These are phyloP conservation scores for Rhingia campestris DNA, from an alignment of 2,888 invertebrate genomes.

Conservation along the genomic window DNA sequence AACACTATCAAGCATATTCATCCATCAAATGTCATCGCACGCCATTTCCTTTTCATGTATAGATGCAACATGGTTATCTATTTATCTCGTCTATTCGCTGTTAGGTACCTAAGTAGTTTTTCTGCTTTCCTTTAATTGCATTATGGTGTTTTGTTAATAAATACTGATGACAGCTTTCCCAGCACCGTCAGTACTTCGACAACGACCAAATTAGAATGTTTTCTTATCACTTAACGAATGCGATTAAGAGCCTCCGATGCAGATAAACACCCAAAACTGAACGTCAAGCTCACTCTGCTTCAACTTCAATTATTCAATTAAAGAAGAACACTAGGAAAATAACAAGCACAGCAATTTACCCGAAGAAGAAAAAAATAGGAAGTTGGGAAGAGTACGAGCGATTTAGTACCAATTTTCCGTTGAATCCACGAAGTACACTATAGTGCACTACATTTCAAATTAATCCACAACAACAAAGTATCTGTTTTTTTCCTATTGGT, in stretches of 20 bases:
- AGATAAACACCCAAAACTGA: constrained; percentile 60
- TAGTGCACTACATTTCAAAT: constrained; percentile 10
- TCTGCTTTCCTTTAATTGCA: constrained; percentile 1
- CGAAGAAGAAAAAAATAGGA: constrained; percentile 33
- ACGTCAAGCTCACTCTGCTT: constrained; percentile 48
- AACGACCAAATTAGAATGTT: constrained; percentile 22
- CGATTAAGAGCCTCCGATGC: constrained; percentile 43
- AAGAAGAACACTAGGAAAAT: constrained; percentile 45
- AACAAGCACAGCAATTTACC: constrained; percentile 39
- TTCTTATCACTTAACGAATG: constrained; percentile 60
- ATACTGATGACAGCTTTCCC: constrained; percentile 16
- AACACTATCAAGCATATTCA: too few species aligned
- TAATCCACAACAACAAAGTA: not conserved
- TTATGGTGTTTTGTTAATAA: constrained; percentile 28
- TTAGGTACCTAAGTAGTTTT: not conserved
- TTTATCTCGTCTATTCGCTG: not conserved
- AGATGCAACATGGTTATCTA: not conserved
- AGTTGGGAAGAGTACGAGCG: constrained; percentile 50
- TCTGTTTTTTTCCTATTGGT: not conserved
- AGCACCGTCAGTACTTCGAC: constrained; percentile 17
- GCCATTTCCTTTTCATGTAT: not conserved
- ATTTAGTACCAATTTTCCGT: constrained; percentile 64
- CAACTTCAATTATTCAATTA: constrained; percentile 43
- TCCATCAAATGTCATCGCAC: not conserved
- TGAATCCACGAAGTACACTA: constrained; percentile 63